Evolutionary conservation across 2,113 vertebrate genomes (phyloP).

Genomic region (Rhinopomastus cyanomelas): DNA sequence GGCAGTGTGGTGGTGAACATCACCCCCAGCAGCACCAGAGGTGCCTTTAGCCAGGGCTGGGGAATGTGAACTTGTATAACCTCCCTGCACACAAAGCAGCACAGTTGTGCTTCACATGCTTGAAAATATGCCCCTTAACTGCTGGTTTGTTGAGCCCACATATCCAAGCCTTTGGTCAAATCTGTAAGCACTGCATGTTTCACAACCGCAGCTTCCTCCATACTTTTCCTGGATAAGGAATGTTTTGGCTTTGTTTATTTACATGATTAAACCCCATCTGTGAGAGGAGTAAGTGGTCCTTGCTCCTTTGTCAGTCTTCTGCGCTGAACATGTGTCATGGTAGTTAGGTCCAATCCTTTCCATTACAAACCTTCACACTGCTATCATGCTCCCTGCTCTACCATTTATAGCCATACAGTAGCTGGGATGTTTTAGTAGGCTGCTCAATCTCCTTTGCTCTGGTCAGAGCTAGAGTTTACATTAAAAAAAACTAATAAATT

Average conservation of each 20-base stretch:
- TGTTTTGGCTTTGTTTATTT: not conserved
- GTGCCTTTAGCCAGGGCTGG: fast-evolving
- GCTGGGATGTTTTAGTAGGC: not conserved
- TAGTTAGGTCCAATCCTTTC: not conserved
- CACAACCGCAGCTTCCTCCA: not conserved
- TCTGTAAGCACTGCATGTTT: not conserved
- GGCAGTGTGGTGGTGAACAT: not conserved
- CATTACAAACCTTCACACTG: not conserved
- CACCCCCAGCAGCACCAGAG: not conserved
- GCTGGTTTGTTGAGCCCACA: constrained; percentile 2
- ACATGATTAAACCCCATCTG: not conserved
- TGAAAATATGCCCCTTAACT: not conserved
- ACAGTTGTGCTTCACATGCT: not conserved
- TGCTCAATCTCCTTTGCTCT: not conserved
- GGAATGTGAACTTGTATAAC: not conserved
- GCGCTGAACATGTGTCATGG: fast-evolving
- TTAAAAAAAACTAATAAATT: no score
- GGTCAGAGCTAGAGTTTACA: not conserved
- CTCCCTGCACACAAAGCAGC: not conserved
- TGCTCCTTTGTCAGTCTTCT: not conserved
- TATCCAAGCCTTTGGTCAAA: not conserved
- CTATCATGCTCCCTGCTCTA: not conserved
- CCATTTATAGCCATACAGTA: fast-evolving
- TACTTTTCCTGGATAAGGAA: not conserved
- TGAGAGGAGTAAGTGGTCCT: not conserved